These are phyloP conservation scores for Strigops habroptila DNA, from an alignment of 2,113 vertebrate genomes.

Conservation along the genomic window DNA sequence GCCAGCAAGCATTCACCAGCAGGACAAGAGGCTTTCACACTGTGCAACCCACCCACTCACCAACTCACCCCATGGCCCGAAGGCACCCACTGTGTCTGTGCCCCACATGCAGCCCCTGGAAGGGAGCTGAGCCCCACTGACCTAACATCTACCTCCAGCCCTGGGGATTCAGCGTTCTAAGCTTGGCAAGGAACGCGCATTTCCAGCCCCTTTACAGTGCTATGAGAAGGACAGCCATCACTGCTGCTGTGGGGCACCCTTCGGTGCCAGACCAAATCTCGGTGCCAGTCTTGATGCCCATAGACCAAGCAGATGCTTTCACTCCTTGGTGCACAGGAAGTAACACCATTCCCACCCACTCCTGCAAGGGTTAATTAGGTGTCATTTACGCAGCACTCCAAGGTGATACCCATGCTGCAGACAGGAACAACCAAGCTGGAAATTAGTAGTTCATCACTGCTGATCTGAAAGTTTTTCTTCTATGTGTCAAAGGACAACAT, in stretches of 20 bases:
- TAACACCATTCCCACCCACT: background rate
- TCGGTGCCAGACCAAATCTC: rapidly evolving
- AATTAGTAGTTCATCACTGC: background rate
- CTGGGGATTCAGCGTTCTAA: background rate
- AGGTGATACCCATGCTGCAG: background rate
- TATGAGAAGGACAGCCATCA: rapidly evolving
- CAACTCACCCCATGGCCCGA: background rate
- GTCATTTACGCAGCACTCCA: background rate
- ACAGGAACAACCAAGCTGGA: background rate
- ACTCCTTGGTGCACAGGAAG: background rate
- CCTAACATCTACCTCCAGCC: background rate
- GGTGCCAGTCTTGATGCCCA: background rate
- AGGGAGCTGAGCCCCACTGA: background rate
- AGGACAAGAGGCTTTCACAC: rapidly evolving
- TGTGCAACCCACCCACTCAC: background rate
- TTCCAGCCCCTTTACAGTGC: background rate
- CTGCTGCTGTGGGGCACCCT: rapidly evolving
- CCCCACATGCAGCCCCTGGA: rapidly evolving
- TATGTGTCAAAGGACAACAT: background rate
- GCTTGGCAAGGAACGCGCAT: background rate
- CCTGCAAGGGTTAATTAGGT: background rate
- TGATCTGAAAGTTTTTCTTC: background rate
- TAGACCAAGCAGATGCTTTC: background rate
- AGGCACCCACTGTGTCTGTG: rapidly evolving
- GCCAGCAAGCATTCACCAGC: background rate